Base-by-base conservation (phyloP, 2,888 invertebrate species). In the Stenurella melanura region DNA sequence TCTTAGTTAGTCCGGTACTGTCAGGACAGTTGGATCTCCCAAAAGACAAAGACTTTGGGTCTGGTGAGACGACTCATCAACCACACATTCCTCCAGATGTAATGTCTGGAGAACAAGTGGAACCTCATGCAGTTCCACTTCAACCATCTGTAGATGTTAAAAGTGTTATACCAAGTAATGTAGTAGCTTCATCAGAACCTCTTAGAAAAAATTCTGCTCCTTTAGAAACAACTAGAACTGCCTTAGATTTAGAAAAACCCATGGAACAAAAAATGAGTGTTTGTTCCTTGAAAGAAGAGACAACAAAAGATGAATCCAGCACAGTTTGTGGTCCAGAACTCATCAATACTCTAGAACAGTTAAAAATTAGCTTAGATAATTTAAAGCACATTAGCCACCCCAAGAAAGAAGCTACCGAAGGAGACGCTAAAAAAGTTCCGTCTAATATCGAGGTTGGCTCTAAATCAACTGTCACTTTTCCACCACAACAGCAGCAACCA, bases 1-100 rank as follows among this genome's bases (percentile, higher is more conserved):
- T 96, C 90, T 92, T 95, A 87, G 95, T 96, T 83, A 96, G 95
- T 88, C 95, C 96, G 21, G 95, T 96, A 1, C 91, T 94, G 42
- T 93, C 93, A 85, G 89, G 89, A 9, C 92, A 90, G 81, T 88
- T 91, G 73, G 88, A 89, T 75, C 76, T 90, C 69, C 89, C 90
- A 0, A 89, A 88, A 80, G 88, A 89, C 74, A 88, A 87, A 80
- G 87, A 88, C 77, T 87, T 84, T 74, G 85, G 84, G 9, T 50
- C 12, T 56, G 12, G 34, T 10, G 81, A 81, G 12, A n/a, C 19
- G 38, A 9, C 69, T 7, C 73, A 75, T 17, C 76, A 77, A 64
- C 76, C 54, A 42, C 70, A 69, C 7, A 72, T 87, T 87, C 75
- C 42, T 58, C 38, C 77, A 15, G 81, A 79, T 0, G 68, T 77